Conservation (phyloP, 2,113 vertebrate species). For the Lampris megalopsis region DNA sequence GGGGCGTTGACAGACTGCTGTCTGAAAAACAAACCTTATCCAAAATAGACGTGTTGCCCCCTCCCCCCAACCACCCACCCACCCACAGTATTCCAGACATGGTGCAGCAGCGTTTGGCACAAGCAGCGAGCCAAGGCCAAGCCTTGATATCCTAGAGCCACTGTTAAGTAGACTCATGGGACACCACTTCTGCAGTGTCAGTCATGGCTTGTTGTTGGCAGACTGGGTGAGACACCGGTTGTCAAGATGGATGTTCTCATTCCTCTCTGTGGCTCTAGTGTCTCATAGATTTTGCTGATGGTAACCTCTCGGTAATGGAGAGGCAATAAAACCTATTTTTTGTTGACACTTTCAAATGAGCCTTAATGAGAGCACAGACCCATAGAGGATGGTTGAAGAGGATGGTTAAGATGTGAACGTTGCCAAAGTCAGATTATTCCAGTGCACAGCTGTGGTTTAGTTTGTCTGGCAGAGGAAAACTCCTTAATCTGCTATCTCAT, state of each 20-base stretch:
- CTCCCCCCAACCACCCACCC: background rate
- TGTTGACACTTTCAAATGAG: conserved; percentile 39
- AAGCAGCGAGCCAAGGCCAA: conserved; percentile 52
- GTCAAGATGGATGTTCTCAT: conserved; percentile 25
- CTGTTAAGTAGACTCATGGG: conserved; percentile 49
- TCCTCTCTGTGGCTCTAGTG: conserved; percentile 22
- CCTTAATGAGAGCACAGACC: conserved; percentile 29
- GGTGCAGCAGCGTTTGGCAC: conserved; percentile 46
- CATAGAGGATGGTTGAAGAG: conserved; percentile 34
- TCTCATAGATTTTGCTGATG: conserved; percentile 19
- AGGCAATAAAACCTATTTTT: conserved; percentile 14
- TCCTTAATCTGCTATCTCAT: conserved; percentile 72
- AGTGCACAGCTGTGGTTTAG: conserved; percentile 45
- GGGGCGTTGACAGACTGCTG: conserved; percentile 65
- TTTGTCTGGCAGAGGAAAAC: conserved; percentile 60
- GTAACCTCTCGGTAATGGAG: background rate
- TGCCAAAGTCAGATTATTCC: conserved; percentile 48
- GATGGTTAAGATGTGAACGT: conserved; percentile 25
- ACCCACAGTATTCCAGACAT: conserved; percentile 51
- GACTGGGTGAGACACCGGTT: conserved; percentile 34
- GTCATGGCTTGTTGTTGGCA: conserved; percentile 35
- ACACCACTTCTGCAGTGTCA: conserved; percentile 28
- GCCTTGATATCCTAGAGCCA: conserved; percentile 59
- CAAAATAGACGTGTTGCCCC: conserved; percentile 78
- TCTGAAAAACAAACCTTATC: conserved; percentile 78